Evolutionary conservation across 1,140 invertebrate genomes (phyloP).

Genomic region (Melipona quadrifasciata): DNA sequence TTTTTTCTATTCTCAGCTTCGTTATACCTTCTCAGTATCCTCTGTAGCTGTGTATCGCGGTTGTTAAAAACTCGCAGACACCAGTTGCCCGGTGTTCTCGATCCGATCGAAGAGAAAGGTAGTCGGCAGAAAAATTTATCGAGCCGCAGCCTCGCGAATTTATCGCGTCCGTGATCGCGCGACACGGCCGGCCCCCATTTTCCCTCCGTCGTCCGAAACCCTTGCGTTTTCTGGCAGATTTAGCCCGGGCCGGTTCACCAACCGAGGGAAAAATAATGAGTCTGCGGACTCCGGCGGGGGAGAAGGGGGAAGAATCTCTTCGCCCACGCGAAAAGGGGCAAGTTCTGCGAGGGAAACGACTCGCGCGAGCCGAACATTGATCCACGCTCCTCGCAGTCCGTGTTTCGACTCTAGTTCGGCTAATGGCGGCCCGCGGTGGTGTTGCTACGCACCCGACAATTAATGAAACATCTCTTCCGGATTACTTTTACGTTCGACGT

Average conservation of each 20-base stretch:
- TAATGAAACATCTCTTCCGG: neutral
- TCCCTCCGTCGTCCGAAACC: neutral
- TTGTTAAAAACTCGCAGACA: conserved; percentile 37
- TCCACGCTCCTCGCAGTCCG: neutral
- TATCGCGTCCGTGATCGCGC: conserved; percentile 28
- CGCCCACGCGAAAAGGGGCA: neutral
- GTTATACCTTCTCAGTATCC: neutral
- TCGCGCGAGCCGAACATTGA: conserved; percentile 23
- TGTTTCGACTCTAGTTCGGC: conserved; percentile 36
- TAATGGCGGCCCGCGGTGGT: neutral
- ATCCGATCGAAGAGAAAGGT: neutral
- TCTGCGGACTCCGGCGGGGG: neutral
- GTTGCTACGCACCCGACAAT: neutral
- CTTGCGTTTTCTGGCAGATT: conserved; percentile 40
- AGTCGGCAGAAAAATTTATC: neutral
- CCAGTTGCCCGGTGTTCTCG: neutral
- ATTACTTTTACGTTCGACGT: neutral
- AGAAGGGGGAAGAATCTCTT: neutral
- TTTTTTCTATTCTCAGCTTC: neutral
- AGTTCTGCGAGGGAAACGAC: neutral
- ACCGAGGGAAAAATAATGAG: conserved; percentile 58
- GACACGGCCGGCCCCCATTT: neutral
- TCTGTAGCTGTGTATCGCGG: too few relatives aligned
- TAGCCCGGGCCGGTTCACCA: neutral
- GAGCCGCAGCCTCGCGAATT: neutral